Evolutionary conservation across 1,140 invertebrate species (phyloP), one percentile per base, ranked within the genome.

Genomic region (Himalopsyche phryganea): DNA sequence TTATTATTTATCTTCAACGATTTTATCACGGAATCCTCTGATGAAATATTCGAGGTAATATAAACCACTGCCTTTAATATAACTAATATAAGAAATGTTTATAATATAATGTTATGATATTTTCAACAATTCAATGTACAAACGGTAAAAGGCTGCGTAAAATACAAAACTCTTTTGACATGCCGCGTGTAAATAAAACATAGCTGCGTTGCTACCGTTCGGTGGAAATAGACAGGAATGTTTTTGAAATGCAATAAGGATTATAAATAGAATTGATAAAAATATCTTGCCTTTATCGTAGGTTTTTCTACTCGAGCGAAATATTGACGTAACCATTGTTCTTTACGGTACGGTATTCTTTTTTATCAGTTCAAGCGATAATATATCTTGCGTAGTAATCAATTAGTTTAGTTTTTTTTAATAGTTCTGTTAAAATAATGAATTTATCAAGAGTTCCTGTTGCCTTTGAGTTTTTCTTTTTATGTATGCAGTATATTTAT

Each of bases 221-320:
- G 5, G 38, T 40, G 38, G 23, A 40, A 40, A 40, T 40, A 40
- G 38, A 40, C 38, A 6, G 38, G 38, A 11, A 40, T 13, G 23
- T 40, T 40, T 40, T 40, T 40, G 15, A 40, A 3, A 40, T 40
- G 15, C 19, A 53, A 42, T 53, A 42, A 45, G 28, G 42, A 53
- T 41, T 53, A 53, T 17, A 23, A 40, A 51, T 54, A 35, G 15
- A 48, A 56, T 56, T 19, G 47, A 56, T 48, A 48, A 32, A n/a
- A 17, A 44, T 47, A 47, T 57, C 54, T 57, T 57, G 54, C 54
- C 54, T 57, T 57, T 46, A 46, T 4, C 23, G 32, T 57, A 57
- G 54, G 20, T 57, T 57, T 55, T 52, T 57, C 28, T 23, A 51
- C 45, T 46, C 14, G 14, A 45, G 23, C 33, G 28, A 46, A n/a